A percentile compares a stretch with the other conserved stretches of the same genome.
Evolutionary conservation across 1,140 invertebrate genomes (phyloP).

Genomic region (Drosophila lini): DNA sequence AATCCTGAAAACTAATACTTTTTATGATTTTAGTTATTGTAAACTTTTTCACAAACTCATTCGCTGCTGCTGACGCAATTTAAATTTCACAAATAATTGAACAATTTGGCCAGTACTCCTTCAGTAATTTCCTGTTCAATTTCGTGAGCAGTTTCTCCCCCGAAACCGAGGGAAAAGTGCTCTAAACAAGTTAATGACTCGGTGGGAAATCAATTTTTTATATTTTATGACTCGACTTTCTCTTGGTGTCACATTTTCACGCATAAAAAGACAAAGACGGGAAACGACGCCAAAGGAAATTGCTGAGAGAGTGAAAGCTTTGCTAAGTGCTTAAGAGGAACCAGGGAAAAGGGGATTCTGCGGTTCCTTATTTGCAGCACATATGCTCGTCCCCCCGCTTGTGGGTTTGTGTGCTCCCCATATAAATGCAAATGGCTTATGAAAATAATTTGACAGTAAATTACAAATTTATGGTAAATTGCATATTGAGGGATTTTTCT

Average conservation of each 20-base stretch:
- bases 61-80: constrained; percentile 14
- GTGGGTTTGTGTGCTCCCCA: constrained; percentile 32
- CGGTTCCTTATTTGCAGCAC: constrained; percentile 26
- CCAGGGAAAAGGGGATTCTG: constrained; percentile 10
- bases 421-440: constrained; percentile 82
- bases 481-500: constrained; percentile 80
- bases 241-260: constrained; percentile 40
- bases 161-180: background rate
- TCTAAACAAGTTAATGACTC: constrained; percentile 75
- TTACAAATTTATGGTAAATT: constrained; percentile 83
- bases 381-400: constrained; percentile 23
- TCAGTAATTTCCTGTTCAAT: constrained; percentile 20
- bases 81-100: constrained; percentile 50
- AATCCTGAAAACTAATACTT: constrained; percentile 11
- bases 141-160: background rate
- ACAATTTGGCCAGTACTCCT: constrained; percentile 32
- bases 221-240: constrained; percentile 64
- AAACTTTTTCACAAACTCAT: background rate
- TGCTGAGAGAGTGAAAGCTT: constrained; percentile 49
- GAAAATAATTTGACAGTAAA: constrained; percentile 81
- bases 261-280: constrained; percentile 41
- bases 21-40: constrained; percentile 19
- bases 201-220: constrained; percentile 77
- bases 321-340: constrained; percentile 41
- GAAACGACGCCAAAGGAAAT: constrained; percentile 34